These are phyloP conservation scores for Unio delphinus DNA, from an alignment of 2,888 invertebrate genomes.

Conservation along the genomic window DNA sequence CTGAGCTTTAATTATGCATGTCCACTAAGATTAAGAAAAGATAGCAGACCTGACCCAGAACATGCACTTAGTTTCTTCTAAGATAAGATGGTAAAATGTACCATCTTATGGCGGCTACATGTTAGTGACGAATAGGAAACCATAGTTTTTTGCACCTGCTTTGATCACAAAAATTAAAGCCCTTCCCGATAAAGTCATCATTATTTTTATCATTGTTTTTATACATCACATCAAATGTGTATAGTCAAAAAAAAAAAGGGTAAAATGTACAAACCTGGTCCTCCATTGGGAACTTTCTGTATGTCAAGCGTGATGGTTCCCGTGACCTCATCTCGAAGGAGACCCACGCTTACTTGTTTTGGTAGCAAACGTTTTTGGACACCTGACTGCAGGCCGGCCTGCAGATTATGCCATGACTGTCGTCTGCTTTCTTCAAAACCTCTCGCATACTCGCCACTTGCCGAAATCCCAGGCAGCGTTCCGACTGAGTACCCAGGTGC, in stretches of 20 bases:
- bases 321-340: conserved; percentile 38
- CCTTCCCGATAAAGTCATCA: too few species aligned
- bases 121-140: too few species aligned
- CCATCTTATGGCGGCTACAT: too few species aligned
- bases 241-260: neutral
- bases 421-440: conserved; percentile 16
- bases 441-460: neutral
- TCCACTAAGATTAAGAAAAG: too few species aligned
- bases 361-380: conserved; percentile 25
- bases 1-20: too few species aligned
- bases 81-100: too few species aligned
- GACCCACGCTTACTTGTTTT: conserved; percentile 35
- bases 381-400: conserved; percentile 18
- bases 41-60: too few species aligned
- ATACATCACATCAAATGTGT: neutral
- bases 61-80: too few species aligned
- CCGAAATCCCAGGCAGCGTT: too few species aligned
- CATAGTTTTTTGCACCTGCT: too few species aligned
- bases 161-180: too few species aligned
- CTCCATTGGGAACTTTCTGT: conserved; percentile 38
- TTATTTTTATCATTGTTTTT: neutral
- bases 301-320: conserved; percentile 45
- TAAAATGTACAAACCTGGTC: conserved; percentile 27
- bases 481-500: conserved; percentile 19
- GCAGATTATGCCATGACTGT: conserved; percentile 27